Evolutionary conservation across 1,140 invertebrate genomes (phyloP), one percentile per base, ranked within the genome.

Genomic region (Popillia japonica): DNA sequence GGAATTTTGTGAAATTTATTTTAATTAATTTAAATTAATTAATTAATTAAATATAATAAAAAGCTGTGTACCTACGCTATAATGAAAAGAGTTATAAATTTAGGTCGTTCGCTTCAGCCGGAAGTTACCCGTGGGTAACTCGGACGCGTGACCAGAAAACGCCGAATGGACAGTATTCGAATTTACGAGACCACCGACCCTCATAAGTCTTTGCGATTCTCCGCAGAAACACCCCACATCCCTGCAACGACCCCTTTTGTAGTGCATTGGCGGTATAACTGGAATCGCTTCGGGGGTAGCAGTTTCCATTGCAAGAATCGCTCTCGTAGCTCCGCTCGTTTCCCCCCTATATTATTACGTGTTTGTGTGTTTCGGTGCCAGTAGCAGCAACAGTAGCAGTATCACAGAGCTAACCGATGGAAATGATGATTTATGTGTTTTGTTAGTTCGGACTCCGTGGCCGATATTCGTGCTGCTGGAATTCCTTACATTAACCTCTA

Each of bases 141-240:
- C 17, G 17, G 17, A 22, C 17, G 23, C 61, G 61, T 64, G 61
- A 64, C 61, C 61, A 64, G 61, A 64, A 64, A 64, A 64, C 61
- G 61, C 61, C 61, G 22, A 64, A 64, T 64, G 61, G 61, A 64
- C 61, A 64, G 61, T 64, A 64, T 64, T 64, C 61, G 61, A 64
- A 64, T 64, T 64, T 64, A 64, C 61, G 61, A 64, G 61, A 64
- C 61, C 61, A 20, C 61, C 61, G 23, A 64, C 61, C 23, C 61
- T 27, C 61, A 64, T 64, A 64, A 64, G 61, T 64, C 61, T 64
- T 27, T 20, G 61, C 61, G 17, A 64, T 11, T 22, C 61, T 17
- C 17, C 61, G 61, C 17, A n/a, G n/a, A 11, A 11, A 22, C 20
- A n/a, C 23, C n/a, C 59, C 20, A 11, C 61, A 22, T 22, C 17